Base-by-base conservation (phyloP, 2,113 vertebrate species). In the Embiotoca jacksoni region DNA sequence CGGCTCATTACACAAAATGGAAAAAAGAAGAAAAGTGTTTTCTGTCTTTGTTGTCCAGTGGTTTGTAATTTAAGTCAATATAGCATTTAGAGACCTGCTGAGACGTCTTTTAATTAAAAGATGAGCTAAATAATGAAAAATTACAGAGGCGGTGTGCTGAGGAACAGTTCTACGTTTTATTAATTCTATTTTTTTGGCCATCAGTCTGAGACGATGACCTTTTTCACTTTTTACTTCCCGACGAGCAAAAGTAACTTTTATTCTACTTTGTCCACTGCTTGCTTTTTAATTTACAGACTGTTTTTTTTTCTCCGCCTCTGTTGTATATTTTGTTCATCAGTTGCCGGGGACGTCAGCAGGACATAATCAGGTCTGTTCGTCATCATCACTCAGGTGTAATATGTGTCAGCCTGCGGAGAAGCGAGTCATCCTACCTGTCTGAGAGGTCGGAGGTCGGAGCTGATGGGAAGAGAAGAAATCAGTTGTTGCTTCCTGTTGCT, bases 1-100 rank as follows among this genome's bases (percentile, higher is more conserved):
- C 6, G 83, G 81, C 85, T 89, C 88, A 85, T 89, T 89, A 78
- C 80, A 79, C 65, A 4, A 80, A 88, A 88, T 67, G 75, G 79
- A 81, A 91, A 23, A 65, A 76, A 80, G 59, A 75, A 81, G 79
- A 86, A 78, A 80, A 89, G 72, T 53, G 4, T 54, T 41, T 44
- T 23, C n/a, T 46, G 66, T 57, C 63, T 82, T 76, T 37, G 69
- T 75, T 83, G 82, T 86, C 86, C 76, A 31, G 9, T 65, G 86
- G 79, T 78, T 90, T 88, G 86, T 72, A 74, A 63, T 82, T 83
- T 65, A 75, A 87, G 88, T 84, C 82, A 85, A 87, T 74, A 66
- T 74, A 83, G 72, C 80, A 76, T 81, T 87, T 66, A 73, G 39
- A 85, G 75, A 81, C 83, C 79, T 73, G 76, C 74, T 6, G 86